Base-by-base conservation (phyloP, 2,888 invertebrate genomes). In the Xestobium rufovillosum region DNA sequence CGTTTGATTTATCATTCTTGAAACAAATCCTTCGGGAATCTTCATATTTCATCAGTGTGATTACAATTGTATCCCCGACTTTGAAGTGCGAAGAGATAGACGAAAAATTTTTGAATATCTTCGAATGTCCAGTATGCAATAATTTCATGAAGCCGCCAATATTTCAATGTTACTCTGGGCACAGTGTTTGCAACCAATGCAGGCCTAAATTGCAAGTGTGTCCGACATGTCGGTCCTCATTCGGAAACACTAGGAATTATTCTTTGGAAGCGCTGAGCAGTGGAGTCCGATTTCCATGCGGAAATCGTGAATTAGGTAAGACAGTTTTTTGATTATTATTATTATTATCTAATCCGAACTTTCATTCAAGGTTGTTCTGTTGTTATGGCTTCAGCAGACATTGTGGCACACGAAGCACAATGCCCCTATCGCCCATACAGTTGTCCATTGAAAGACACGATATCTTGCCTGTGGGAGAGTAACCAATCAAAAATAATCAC, bases 101-200 rank as follows among this genome's bases (percentile, higher is more conserved):
- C 34, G 59, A 60, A 26, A 51, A 51, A 30, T 45, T 60, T 38
- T 34, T 60, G 17, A 51, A 49, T n/a, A 52, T 50, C 32, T 57
- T 61, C 34, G 60, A 60, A 44, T 61, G 61, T 39, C 60, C 61
- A 3, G 55, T 60, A 1, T 61, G 61, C 37, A 60, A 59, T 34
- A 48, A 43, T 14, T 51, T 54, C 28, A 61, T 61, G 61, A 54
- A 53, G 34, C 59, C 60, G 1, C 61, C 60, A 1, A 61, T 61
- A 34, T 57, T 46, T 28, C 61, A 60, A 36, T 61, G 61, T 37
- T 49, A 55, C 31, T 49, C 53, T 11, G 60, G 61, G 1, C 61
- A 61, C 39, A 60, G 59, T 32, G 46, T 61, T 16, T 61, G 61
- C 41, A 55, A 55, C 40, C 43, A 44, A 12, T 61, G 61, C 35